These are phyloP conservation scores for Zhengitettix transpicula DNA, from an alignment of 2,888 invertebrate species.

Conservation along the genomic window DNA sequence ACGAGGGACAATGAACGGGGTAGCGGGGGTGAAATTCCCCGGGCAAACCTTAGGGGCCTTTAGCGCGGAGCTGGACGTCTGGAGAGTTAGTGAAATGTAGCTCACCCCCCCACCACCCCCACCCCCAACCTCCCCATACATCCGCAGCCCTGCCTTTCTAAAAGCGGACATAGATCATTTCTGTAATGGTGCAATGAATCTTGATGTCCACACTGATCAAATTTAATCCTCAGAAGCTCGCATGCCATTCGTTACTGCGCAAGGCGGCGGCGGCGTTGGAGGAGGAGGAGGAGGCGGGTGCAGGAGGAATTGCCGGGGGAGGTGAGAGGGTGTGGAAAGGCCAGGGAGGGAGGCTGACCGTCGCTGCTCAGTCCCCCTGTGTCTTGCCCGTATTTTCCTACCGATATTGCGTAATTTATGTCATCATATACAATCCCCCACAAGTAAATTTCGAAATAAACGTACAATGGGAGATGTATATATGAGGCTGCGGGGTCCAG, in stretches of 20 bases:
- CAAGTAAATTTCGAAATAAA: slow-evolving; percentile 2
- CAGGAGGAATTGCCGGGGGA: background rate
- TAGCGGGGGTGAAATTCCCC: background rate
- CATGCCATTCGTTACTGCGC: slow-evolving; percentile 13
- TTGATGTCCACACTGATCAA: slow-evolving; percentile 32
- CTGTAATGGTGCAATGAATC: slow-evolving; percentile 33
- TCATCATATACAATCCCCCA: background rate
- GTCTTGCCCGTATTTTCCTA: background rate
- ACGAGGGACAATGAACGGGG: background rate
- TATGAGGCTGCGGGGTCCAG: background rate
- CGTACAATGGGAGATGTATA: background rate
- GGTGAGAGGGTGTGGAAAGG: background rate
- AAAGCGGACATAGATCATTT: slow-evolving; percentile 24
- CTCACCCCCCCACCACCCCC: background rate
- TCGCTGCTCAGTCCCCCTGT: background rate
- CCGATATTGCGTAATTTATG: slow-evolving; percentile 2
- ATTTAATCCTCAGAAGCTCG: slow-evolving; percentile 30
- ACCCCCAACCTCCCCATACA: too few species aligned
- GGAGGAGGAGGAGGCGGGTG: background rate
- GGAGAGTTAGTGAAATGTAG: slow-evolving; percentile 2
- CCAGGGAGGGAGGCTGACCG: background rate
- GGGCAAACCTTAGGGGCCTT: too few species aligned
- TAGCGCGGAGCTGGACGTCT: background rate
- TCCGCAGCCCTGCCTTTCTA: slow-evolving; percentile 1
- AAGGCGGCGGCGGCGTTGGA: background rate